phyloP scores from a whole-genome alignment of 2,797 vertebrate genomes.

The Crax fasciolata region DNA sequence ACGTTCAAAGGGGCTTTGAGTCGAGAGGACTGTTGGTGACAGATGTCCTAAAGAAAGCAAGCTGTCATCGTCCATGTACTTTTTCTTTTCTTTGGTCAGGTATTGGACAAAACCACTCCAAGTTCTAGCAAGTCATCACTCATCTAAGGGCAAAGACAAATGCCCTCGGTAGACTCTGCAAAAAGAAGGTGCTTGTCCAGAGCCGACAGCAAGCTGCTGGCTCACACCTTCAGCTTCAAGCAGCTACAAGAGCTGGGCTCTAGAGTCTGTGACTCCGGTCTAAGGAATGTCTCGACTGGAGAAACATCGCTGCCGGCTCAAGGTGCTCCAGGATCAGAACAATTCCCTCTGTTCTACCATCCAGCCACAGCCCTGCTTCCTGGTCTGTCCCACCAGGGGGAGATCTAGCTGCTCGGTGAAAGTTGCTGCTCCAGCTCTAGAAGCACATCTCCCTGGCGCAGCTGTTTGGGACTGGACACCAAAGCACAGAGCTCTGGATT shows the following conservation, averaged over 20 bases:
- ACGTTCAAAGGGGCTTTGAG: background rate
- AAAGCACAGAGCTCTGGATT: background rate
- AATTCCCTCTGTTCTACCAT: background rate
- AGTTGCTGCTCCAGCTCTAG: background rate
- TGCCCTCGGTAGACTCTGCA: conserved; percentile 12
- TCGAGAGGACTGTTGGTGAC: background rate
- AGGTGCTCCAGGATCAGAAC: background rate
- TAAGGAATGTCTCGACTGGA: conserved; percentile 49
- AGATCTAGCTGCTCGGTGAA: conserved; percentile 38
- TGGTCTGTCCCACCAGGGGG: conserved; percentile 67
- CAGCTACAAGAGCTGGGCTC: background rate
- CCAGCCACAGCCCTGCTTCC: background rate
- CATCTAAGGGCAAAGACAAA: background rate
- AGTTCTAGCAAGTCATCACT: background rate
- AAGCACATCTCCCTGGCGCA: rapidly evolving
- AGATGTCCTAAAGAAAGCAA: background rate
- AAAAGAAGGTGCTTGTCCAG: background rate
- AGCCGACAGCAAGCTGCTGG: background rate
- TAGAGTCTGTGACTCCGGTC: conserved; percentile 17
- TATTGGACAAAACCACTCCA: background rate
- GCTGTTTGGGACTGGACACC: background rate
- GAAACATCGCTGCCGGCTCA: background rate
- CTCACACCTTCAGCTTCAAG: background rate
- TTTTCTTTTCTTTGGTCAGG: background rate
- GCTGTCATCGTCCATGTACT: background rate